Evolutionary conservation across 1,140 invertebrate genomes (phyloP), one percentile per base, ranked within the genome.

Genomic region (Drosophila bocqueti): DNA sequence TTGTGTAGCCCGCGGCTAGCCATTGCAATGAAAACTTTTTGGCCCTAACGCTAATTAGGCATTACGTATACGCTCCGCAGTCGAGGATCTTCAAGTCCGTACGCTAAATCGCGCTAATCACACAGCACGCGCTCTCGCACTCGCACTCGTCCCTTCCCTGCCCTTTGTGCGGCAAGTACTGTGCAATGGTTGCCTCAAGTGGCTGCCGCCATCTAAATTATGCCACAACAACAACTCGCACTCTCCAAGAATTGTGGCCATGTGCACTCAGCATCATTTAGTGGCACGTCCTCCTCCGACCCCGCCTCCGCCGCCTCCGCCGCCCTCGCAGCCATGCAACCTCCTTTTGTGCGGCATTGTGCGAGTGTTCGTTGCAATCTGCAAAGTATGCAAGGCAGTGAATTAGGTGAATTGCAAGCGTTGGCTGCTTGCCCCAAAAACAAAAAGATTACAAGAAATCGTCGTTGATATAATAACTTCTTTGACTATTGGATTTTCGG

Each of bases 221-320:
- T 86, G 83, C 83, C 79, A 85, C 55, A 79, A 61, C 52, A 66
- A 58, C 50, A 67, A 69, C 42, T 45, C 52, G 40, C 61, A 43
- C 61, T 66, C 81, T 76, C 73, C 63, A 84, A 81, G 82, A 84
- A 84, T 81, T 84, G 82, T 84, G 82, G 82, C 77, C 84, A 81
- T 84, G 82, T 84, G 82, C 77, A 84, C 81, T 84, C 82, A 85
- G 78, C 77, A 79, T 85, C 82, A 85, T 85, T 84, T 84, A 84
- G 77, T 69, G 81, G 52, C 21, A 36, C 80, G 78, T 72, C 65
- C 76, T 49, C 43, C 61, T 9, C 34, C 52, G 34, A 15, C 60
- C 69, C 65, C 64, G 24, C 24, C 24, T 24, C 24, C 24, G 3
- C 3, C n/a, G n/a, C n/a, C 10, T 1, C 29, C n/a, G 1, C n/a